Base-by-base conservation (phyloP, 2,888 invertebrate genomes). In the Chrysolina oricalcia region DNA sequence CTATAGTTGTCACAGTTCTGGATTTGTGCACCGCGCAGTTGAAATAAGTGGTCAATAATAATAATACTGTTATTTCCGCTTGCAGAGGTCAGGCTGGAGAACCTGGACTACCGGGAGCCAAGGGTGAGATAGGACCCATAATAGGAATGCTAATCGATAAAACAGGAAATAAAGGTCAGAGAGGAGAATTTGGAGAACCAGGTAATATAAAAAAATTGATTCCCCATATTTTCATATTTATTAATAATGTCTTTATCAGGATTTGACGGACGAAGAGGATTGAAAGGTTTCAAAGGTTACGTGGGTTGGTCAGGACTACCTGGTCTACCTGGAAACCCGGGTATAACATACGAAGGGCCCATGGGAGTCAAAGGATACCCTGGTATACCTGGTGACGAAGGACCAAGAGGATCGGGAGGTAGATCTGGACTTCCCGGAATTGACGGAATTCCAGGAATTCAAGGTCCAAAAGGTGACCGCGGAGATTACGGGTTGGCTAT, bases 301-400 rank as follows among this genome's bases (percentile, higher is more conserved):
- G 84, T 81, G 62, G 94, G 94, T 23, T 85, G 82, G 72, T 77
- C 83, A 19, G 92, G 92, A 63, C 86, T 87, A 19, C 89, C 87
- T 2, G 94, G 95, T 67, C 77, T 85, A 0, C 83, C 88, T 46
- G 89, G 88, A 63, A 76, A 81, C 40, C 80, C 81, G 62, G 88
- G 89, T 53, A 85, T 84, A 10, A 86, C 90, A 73, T 56, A 86
- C 3, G 71, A 76, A 13, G 95, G 94, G 23, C 87, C 89, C 0
- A 81, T 87, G 40, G 96, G 96, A 17, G 85, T 89, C 11, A 94
- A 93, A 87, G 96, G 96, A 6, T 90, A 91, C 78, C 88, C 90
- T 0, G 96, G 96, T 43, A 87, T 91, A 64, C 90, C 90, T 27
- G 96, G 96, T 53, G 90, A 91, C 74, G 87, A 89, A 72, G 96